A percentile compares a stretch with the other conserved stretches of the same genome.
Evolutionary conservation across 2,797 vertebrate genomes (phyloP).

Genomic region (Danio tinwini): DNA sequence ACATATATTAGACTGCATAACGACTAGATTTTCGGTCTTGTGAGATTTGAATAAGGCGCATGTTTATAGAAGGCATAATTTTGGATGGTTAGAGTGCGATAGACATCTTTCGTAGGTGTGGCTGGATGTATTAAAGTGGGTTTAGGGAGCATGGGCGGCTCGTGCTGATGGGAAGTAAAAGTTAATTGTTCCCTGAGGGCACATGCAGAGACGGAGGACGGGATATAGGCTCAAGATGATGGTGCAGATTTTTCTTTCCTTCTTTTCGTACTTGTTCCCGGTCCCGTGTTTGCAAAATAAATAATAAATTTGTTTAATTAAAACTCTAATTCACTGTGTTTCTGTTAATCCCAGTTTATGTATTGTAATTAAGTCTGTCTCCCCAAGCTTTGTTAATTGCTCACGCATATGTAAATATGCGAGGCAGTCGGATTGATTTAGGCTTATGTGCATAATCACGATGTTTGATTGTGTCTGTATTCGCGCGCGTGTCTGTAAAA

Average conservation of each 20-base stretch:
- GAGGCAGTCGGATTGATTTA: slow-evolving; percentile 51
- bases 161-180: slow-evolving; percentile 80
- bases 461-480: slow-evolving; percentile 45
- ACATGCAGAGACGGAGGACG: slow-evolving; percentile 71
- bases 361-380: slow-evolving; percentile 73
- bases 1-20: slow-evolving; percentile 25
- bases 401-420: slow-evolving; percentile 57
- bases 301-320: slow-evolving; percentile 72
- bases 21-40: slow-evolving; percentile 10
- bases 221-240: slow-evolving; percentile 73
- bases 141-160: slow-evolving; percentile 56
- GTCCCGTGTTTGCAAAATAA: slow-evolving; percentile 63
- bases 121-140: slow-evolving; percentile 60
- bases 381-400: slow-evolving; percentile 67
- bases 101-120: slow-evolving; percentile 57
- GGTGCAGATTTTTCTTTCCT: slow-evolving; percentile 66
- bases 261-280: slow-evolving; percentile 20
- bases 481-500: slow-evolving; percentile 8
- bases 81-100: slow-evolving; percentile 42
- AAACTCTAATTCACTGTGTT: slow-evolving; percentile 65
- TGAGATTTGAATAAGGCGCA: slow-evolving; percentile 14
- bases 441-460: slow-evolving; percentile 50
- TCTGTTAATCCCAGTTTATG: slow-evolving; percentile 71
- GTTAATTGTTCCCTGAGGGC: slow-evolving; percentile 82
- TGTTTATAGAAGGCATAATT: slow-evolving; percentile 39